Base-by-base conservation (phyloP, 2,888 invertebrate genomes). In the Tineola bisselliella region DNA sequence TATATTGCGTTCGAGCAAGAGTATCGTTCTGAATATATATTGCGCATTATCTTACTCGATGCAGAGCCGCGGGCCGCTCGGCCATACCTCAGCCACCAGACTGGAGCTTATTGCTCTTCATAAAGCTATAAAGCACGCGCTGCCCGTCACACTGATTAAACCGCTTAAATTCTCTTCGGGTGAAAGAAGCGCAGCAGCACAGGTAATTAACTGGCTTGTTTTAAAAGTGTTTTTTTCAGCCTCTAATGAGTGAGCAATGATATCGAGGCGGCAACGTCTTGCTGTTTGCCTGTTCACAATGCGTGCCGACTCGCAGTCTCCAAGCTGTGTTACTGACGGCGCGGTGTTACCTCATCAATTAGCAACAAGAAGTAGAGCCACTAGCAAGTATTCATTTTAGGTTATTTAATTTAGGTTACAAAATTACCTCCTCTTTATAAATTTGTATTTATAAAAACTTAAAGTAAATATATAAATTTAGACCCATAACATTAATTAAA, bases 21-120 rank as follows among this genome's bases (percentile, higher is more conserved):
- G 70, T 70, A 71, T 69, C 70, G 71, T 73, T 73, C 69, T 78
- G 80, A 77, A 79, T 80, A 77, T 79, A 75, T 79, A 79, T 77
- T 73, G 75, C 72, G 71, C 69, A 77, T 78, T 79, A 79, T 38
- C 74, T 72, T 72, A 65, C 70, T 69, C 65, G 69, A 67, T 67
- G 70, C 15, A 17, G 59, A 11, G 72, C 68, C 44, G 59, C 52
- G 58, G 61, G 54, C 60, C 57, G 4, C 48, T 70, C 72, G 68
- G 69, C 69, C 69, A 72, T 71, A 74, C 68, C 71, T 69, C 67
- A 70, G 67, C 68, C 67, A 12, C 44, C 33, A 59, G 33, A 54
- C 12, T 30, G 66, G 64, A 69, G 70, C 69, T 72, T 71, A 72
- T 69, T 73, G 71, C 74, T 71, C 71, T 74, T 71, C 72, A 75